phyloP scores from a whole-genome alignment of 2,113 vertebrate genomes.

The Entosphenus tridentatus region DNA sequence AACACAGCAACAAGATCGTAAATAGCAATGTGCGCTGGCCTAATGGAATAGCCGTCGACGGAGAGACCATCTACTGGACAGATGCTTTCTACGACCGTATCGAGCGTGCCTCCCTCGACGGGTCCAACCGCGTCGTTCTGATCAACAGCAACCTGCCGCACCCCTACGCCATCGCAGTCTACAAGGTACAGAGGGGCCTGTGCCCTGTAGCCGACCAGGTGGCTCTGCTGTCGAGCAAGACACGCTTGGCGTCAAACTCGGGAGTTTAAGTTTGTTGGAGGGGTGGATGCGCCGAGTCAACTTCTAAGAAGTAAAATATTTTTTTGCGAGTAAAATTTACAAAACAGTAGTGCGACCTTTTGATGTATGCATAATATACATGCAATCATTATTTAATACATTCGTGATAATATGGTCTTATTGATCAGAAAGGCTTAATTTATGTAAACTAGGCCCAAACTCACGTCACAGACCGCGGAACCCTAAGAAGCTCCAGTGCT shows the following conservation, averaged over 20 bases:
- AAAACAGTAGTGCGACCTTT: background rate
- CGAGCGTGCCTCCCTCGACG: slow-evolving; percentile 47
- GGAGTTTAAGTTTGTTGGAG: background rate
- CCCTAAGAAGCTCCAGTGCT: too few relatives aligned
- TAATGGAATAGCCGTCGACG: slow-evolving; percentile 68
- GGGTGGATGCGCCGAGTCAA: background rate
- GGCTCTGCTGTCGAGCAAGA: background rate
- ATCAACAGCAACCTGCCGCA: slow-evolving; percentile 60
- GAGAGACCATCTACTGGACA: slow-evolving; percentile 83
- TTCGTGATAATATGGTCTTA: too few relatives aligned
- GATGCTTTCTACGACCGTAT: slow-evolving; percentile 88
- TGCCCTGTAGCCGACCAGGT: too few relatives aligned
- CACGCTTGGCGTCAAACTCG: background rate
- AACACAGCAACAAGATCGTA: slow-evolving; percentile 34
- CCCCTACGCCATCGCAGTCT: slow-evolving; percentile 81
- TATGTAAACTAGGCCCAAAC: too few relatives aligned
- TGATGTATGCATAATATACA: too few relatives aligned
- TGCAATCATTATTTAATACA: too few relatives aligned
- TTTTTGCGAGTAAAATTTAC: background rate
- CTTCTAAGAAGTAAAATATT: background rate
- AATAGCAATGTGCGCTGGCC: slow-evolving; percentile 76
- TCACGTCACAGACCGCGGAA: too few relatives aligned
- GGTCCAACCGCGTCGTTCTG: slow-evolving; percentile 47
- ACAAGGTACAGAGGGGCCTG: slow-evolving; percentile 34
- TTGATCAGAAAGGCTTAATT: too few relatives aligned